phyloP scores from a whole-genome alignment of 1,140 invertebrate genomes.

The Cataglyphis hispanica region DNA sequence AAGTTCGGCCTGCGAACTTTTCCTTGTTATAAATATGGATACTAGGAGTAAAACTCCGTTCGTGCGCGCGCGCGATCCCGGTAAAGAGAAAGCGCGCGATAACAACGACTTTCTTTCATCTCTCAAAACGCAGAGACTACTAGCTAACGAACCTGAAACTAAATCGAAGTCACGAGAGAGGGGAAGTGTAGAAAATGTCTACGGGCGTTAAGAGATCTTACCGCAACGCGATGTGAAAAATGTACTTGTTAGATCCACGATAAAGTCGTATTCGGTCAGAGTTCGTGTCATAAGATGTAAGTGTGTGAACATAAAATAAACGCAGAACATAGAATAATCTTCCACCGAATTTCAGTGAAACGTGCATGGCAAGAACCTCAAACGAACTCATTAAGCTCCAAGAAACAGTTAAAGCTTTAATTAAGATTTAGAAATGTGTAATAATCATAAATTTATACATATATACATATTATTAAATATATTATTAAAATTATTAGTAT shows the following conservation, averaged over 20 bases:
- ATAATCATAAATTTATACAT: conserved; percentile 11
- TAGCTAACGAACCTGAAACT: conserved; percentile 56
- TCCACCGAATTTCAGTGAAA: conserved; percentile 15
- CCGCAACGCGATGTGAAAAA: conserved; percentile 39
- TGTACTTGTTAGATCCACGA: conserved; percentile 34
- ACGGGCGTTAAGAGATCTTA: conserved; percentile 53
- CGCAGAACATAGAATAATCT: conserved; percentile 37
- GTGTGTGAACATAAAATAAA: conserved; percentile 38
- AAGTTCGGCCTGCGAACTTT: conserved; percentile 49
- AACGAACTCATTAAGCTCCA: conserved; percentile 27
- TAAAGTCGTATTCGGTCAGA: conserved; percentile 11
- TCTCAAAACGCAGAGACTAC: not conserved
- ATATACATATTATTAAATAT: not conserved
- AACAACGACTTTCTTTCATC: conserved; percentile 36
- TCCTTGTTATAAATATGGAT: conserved; percentile 62
- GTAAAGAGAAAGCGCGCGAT: conserved; percentile 26
- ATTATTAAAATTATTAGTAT: not conserved
- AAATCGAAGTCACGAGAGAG: not conserved
- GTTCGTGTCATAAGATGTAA: conserved; percentile 32
- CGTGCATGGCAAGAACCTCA: conserved; percentile 21
- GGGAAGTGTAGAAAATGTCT: conserved; percentile 37
- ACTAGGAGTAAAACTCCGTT: conserved; percentile 31
- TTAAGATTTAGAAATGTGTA: conserved; percentile 21
- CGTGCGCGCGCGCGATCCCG: not conserved
- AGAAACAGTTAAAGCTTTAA: conserved; percentile 8